Percentiles rank a stretch among this genome's conserved stretches.
phyloP scores from a whole-genome alignment of 2,113 vertebrate species.

The Misgurnus anguillicaudatus region DNA sequence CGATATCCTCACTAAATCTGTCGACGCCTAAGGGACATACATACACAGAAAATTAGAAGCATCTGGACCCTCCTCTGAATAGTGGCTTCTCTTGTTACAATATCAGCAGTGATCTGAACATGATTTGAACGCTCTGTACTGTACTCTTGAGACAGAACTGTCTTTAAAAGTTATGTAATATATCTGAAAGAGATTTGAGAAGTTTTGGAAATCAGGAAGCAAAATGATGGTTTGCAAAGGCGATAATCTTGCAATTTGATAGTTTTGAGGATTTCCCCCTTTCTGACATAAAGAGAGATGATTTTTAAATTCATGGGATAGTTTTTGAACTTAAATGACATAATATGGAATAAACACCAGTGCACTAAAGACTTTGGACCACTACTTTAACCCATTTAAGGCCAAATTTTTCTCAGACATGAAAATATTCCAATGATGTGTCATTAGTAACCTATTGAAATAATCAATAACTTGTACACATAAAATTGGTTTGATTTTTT shows the following conservation, averaged over 20 bases:
- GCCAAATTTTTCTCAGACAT: too few species aligned
- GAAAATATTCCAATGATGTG: too few species aligned
- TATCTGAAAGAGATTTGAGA: constrained; percentile 18
- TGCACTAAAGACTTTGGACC: too few species aligned
- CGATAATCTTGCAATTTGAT: not conserved
- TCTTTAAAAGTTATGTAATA: constrained; percentile 21
- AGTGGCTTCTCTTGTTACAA: constrained; percentile 11
- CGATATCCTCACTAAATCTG: constrained; percentile 96
- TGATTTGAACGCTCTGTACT: constrained; percentile 28
- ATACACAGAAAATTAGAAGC: constrained; percentile 34
- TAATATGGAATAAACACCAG: too few species aligned
- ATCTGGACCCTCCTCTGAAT: constrained; percentile 17
- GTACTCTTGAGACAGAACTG: constrained; percentile 1
- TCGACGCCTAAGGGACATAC: constrained; percentile 85
- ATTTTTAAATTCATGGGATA: not conserved
- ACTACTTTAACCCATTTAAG: too few species aligned
- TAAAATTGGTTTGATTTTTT: too few species aligned
- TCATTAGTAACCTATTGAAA: too few species aligned
- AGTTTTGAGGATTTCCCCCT: not conserved
- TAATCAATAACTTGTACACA: too few species aligned
- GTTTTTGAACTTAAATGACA: too few species aligned
- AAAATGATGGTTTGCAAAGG: not conserved
- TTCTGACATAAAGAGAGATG: too few species aligned
- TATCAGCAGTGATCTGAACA: constrained; percentile 34
- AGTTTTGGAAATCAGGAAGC: not conserved